Evolutionary conservation across 2,797 vertebrate species (phyloP).

Genomic region (Urophycis tenuis): DNA sequence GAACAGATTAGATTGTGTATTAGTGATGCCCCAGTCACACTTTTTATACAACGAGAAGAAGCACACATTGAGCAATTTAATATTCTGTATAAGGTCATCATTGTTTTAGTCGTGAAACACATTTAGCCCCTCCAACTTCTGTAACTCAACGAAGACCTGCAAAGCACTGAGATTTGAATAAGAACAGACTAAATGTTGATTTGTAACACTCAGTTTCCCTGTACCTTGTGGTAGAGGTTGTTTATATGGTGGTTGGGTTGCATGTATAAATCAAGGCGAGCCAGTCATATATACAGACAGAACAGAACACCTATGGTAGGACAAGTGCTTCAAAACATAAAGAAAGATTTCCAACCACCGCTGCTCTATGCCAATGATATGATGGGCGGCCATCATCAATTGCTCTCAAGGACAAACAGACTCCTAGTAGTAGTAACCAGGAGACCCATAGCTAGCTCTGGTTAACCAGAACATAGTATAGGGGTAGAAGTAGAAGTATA

Average conservation of each 20-base stretch:
- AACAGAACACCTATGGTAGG: too few relatives aligned
- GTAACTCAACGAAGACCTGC: not conserved
- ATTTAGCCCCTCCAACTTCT: not conserved
- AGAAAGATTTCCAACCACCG: too few relatives aligned
- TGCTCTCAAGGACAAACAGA: not conserved
- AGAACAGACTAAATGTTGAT: not conserved
- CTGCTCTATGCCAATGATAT: too few relatives aligned
- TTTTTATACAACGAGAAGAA: not conserved
- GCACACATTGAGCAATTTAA: not conserved
- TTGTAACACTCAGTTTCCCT: not conserved
- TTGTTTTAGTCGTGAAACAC: not conserved
- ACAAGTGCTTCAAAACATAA: too few relatives aligned
- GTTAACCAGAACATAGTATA: not conserved
- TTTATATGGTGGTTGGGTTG: too few relatives aligned
- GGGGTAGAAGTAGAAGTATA: too few relatives aligned
- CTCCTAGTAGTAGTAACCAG: not conserved
- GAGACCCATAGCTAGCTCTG: not conserved
- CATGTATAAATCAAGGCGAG: too few relatives aligned
- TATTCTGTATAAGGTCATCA: not conserved
- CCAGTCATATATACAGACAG: too few relatives aligned
- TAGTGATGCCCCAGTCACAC: not conserved
- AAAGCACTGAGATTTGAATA: not conserved
- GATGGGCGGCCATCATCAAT: too few relatives aligned
- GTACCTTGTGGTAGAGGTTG: too few relatives aligned
- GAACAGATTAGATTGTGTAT: not conserved